phyloP scores from a whole-genome alignment of 1,140 invertebrate species.

The Bemisia tabaci region DNA sequence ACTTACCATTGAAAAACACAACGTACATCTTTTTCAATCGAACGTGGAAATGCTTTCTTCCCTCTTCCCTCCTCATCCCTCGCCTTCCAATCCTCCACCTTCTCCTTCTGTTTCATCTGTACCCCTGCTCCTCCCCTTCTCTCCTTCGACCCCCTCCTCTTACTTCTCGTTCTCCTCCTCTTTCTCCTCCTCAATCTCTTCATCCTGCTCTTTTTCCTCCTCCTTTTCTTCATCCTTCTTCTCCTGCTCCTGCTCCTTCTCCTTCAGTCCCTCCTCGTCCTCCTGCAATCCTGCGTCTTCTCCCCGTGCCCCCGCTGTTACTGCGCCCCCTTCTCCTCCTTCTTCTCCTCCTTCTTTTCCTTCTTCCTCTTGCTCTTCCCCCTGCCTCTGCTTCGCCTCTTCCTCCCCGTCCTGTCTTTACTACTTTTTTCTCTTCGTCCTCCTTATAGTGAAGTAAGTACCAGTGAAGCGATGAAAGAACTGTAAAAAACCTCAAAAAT shows the following conservation, averaged over 20 bases:
- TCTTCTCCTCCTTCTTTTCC: conserved; percentile 3
- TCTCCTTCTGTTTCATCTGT: neutral
- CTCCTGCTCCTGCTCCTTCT: neutral
- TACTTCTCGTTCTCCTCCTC: neutral
- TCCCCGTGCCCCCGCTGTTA: neutral
- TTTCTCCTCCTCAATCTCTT: neutral
- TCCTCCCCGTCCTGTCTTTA: neutral
- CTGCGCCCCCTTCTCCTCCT: neutral
- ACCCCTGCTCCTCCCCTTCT: neutral
- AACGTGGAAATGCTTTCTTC: too few species aligned
- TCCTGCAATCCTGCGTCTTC: conserved; percentile 2
- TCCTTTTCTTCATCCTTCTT: conserved; percentile 1
- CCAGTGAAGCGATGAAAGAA: too few species aligned
- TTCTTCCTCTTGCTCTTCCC: neutral
- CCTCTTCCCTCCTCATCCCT: neutral
- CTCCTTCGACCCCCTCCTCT: neutral
- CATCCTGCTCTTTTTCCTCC: conserved; percentile 2
- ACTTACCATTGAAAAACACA: neutral
- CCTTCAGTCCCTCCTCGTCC: neutral
- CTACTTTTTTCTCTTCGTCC: too few species aligned
- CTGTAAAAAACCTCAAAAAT: too few species aligned
- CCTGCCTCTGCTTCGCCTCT: neutral
- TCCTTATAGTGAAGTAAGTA: too few species aligned
- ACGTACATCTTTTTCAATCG: too few species aligned
- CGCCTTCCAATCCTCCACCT: neutral